A percentile compares a stretch with the other conserved stretches of the same genome.
These are phyloP conservation scores for Moxostoma hubbsi DNA, from an alignment of 2,797 vertebrate species.

Conservation along the genomic window DNA sequence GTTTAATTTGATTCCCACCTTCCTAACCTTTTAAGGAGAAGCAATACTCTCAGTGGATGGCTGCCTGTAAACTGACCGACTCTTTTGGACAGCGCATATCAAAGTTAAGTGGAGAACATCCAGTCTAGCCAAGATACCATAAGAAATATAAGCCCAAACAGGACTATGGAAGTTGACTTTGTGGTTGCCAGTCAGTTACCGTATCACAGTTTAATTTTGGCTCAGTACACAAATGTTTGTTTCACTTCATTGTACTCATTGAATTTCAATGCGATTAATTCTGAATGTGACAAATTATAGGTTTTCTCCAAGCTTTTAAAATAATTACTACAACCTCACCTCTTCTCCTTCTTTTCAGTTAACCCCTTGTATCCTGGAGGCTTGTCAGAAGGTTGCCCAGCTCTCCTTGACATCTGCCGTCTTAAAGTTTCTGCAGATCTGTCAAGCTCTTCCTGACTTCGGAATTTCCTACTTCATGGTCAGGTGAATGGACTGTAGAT, in stretches of 20 bases:
- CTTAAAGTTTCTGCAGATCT: slow-evolving; percentile 89
- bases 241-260: background rate
- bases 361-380: slow-evolving; percentile 89
- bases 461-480: slow-evolving; percentile 88
- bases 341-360: slow-evolving; percentile 71
- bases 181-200: background rate
- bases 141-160: slow-evolving; percentile 92
- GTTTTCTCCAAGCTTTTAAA: background rate
- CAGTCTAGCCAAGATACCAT: slow-evolving; percentile 89
- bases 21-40: slow-evolving; percentile 77
- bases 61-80: slow-evolving; percentile 85
- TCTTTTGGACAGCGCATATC: slow-evolving; percentile 85
- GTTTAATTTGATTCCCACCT: background rate
- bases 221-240: background rate
- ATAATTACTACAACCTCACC: background rate
- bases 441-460: slow-evolving; percentile 91
- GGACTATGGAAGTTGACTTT: slow-evolving; percentile 43
- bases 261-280: background rate
- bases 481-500: slow-evolving; percentile 74
- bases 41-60: slow-evolving; percentile 93
- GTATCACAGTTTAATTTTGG: background rate
- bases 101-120: slow-evolving; percentile 86
- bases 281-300: background rate
- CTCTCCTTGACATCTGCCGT: slow-evolving; percentile 83
- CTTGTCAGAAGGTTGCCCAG: slow-evolving; percentile 90